Conservation (phyloP, 2,113 vertebrate species). For the Natator depressus region DNA sequence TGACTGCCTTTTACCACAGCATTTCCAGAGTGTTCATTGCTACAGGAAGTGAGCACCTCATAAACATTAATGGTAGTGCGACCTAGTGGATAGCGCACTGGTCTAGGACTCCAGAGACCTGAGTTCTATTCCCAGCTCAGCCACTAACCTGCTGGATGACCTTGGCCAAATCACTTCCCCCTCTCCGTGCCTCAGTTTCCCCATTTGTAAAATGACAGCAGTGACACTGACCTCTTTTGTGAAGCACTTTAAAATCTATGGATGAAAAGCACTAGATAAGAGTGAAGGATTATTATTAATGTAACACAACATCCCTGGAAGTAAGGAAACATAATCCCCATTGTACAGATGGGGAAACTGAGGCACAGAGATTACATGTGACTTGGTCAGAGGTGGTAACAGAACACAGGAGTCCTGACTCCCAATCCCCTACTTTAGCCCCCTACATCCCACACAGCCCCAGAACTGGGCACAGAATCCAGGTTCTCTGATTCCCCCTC, state of each 20-base stretch:
- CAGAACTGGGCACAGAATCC: not conserved
- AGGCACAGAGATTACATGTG: accelerated
- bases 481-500: accelerated
- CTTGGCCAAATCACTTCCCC: not conserved
- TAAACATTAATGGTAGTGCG: not conserved
- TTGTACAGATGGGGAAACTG: not conserved
- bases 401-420: not conserved
- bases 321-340: not conserved
- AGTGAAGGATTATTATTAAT: not conserved
- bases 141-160: not conserved
- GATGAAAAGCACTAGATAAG: not conserved
- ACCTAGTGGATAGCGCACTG: not conserved
- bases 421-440: not conserved
- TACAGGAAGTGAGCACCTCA: not conserved
- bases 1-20: not conserved
- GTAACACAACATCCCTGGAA: not conserved
- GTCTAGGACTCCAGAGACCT: not conserved
- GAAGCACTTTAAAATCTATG: not conserved
- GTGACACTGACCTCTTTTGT: not conserved
- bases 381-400: not conserved
- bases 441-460: not conserved
- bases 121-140: not conserved
- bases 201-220: not conserved
- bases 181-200: not conserved
- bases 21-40: not conserved